Evolutionary conservation across 2,797 vertebrate species (phyloP), one percentile per base, ranked within the genome.

Genomic region (Cuculus canorus): DNA sequence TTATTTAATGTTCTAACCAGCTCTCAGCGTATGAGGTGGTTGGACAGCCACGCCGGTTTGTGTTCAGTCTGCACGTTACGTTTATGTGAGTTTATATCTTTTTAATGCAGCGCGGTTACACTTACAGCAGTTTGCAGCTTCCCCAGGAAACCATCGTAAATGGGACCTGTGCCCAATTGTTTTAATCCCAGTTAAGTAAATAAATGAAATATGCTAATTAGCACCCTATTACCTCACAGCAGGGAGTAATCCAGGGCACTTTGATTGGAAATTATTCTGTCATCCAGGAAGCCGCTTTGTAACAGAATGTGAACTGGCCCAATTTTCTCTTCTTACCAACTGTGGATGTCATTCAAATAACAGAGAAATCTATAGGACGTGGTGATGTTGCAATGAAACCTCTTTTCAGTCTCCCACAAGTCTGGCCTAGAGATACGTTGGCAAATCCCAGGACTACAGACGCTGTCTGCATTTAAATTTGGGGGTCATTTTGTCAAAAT

Each of bases 161-260:
- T 93, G 97, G 97, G 97, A 97, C 96, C 95, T 65, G 78, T 96
- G 98, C 97, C 98, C 97, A 98, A 70, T 95, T 96, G 96, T 96
- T 98, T 98, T 97, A 95, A 98, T 96, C 95, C 97, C 97, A 94
- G 96, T 98, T 98, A 98, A 98, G 97, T 97, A 98, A 98, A 98
- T 98, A 98, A 98, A 98, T 98, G 96, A 98, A 98, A 98, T 98
- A 98, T 98, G 98, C 96, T 98, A 98, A 98, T 98, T 98, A 98
- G 97, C 97, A 98, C 97, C 97, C 97, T 98, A 98, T 98, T 98
- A 98, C 96, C 86, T 98, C 97, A 95, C 97, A 98, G 97, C 95
- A 97, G 98, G 98, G 98, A 98, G 97, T 97, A 98, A 98, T 98
- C 96, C 96, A 97, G 96, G 93, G 97, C 97, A 97, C 97, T 97